Percentiles rank a stretch among this genome's conserved stretches.
These are phyloP conservation scores for Ammospiza nelsoni DNA, from an alignment of 2,113 vertebrate genomes.

Conservation along the genomic window DNA sequence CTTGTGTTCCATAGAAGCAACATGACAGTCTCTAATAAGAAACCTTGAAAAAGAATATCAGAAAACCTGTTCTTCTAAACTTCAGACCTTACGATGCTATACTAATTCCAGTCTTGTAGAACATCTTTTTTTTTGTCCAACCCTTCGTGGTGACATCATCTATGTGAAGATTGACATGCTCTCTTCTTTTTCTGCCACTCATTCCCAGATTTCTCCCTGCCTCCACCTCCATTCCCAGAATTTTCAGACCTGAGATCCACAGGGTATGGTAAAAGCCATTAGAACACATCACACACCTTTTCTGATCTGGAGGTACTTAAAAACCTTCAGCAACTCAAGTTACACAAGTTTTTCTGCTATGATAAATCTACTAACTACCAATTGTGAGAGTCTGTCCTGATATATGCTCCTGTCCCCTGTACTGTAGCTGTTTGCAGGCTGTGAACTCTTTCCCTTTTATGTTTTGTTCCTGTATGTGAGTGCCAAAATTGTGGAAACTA, in stretches of 20 bases:
- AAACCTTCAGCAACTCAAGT: background rate
- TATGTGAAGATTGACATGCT: rapidly evolving
- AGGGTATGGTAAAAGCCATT: background rate
- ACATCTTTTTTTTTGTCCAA: background rate
- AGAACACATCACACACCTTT: background rate
- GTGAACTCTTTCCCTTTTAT: rapidly evolving
- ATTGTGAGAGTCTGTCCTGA: background rate
- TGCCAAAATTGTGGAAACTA: background rate
- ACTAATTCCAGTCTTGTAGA: background rate
- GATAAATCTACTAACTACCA: background rate
- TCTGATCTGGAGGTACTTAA: background rate
- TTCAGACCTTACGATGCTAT: background rate
- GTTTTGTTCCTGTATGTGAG: background rate
- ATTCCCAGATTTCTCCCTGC: background rate
- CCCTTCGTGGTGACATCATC: background rate
- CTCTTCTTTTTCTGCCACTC: background rate
- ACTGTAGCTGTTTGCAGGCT: background rate
- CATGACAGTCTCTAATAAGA: background rate
- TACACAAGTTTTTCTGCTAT: background rate
- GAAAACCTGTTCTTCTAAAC: background rate
- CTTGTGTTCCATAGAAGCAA: background rate
- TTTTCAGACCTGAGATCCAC: background rate
- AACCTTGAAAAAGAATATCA: background rate
- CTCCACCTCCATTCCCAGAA: background rate
- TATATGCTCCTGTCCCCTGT: background rate